Evolutionary conservation across 2,797 vertebrate species (phyloP).

Genomic region (Phrynocephalus vlangalii): DNA sequence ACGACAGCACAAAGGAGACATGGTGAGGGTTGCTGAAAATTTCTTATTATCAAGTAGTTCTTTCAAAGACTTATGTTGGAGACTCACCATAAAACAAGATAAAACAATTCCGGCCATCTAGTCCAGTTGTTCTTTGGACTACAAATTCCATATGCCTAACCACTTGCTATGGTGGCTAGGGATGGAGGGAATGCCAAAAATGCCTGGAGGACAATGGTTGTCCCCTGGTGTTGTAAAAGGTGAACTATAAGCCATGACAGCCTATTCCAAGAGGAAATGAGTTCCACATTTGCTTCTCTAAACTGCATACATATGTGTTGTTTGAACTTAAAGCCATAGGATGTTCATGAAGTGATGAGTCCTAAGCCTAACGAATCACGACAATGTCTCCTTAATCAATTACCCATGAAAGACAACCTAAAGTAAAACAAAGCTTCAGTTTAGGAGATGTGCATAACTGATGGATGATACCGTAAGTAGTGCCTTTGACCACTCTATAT

Average conservation of each 20-base stretch:
- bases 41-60: background rate
- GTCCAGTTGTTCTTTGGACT: no score
- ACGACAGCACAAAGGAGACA: background rate
- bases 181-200: no score
- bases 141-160: no score
- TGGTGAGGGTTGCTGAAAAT: background rate
- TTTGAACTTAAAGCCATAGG: constrained; percentile 7
- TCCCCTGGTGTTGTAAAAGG: no score
- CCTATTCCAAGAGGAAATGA: background rate
- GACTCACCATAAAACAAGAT: background rate
- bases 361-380: constrained; percentile 31
- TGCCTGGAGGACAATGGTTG: no score
- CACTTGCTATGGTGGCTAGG: no score
- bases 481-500: constrained; percentile 30
- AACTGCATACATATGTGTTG: background rate
- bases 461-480: constrained; percentile 46
- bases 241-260: background rate
- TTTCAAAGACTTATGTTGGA: background rate
- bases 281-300: background rate
- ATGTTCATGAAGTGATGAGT: background rate
- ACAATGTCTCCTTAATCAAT: constrained; percentile 44
- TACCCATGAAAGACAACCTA: constrained; percentile 23
- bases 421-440: constrained; percentile 56
- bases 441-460: constrained; percentile 44
- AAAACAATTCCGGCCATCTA: no score